phyloP scores from a whole-genome alignment of 2,113 vertebrate genomes.

The Phocoena sinus region DNA sequence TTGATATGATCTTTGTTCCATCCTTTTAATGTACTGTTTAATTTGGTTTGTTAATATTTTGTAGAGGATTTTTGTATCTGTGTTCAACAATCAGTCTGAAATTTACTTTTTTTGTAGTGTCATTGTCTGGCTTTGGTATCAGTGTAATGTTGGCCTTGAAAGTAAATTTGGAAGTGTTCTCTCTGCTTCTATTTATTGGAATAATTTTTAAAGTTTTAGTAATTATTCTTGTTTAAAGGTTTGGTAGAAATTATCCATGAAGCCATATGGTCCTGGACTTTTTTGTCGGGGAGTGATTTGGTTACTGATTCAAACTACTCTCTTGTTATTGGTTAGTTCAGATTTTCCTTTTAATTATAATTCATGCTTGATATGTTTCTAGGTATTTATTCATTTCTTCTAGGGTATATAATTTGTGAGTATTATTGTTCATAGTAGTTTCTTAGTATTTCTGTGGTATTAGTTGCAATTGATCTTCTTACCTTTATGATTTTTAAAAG shows the following conservation, averaged over 20 bases:
- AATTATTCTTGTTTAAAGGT: not conserved
- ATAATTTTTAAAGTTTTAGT: not conserved
- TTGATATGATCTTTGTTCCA: not conserved
- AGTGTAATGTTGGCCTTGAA: not conserved
- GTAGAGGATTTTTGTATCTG: not conserved
- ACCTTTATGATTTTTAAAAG: not conserved
- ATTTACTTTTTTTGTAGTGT: not conserved
- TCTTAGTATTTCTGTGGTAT: not conserved
- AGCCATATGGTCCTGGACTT: not conserved
- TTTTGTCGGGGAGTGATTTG: not conserved
- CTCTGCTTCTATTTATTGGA: not conserved
- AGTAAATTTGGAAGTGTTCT: not conserved
- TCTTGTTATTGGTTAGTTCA: not conserved
- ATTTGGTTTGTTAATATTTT: not conserved
- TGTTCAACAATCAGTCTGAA: not conserved
- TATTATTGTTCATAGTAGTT: not conserved
- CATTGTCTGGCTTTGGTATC: not conserved
- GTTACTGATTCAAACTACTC: not conserved
- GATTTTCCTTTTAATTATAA: not conserved
- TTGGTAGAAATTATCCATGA: not conserved
- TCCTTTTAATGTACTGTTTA: not conserved
- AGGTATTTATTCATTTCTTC: not conserved
- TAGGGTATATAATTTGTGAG: not conserved
- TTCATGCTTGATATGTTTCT: not conserved
- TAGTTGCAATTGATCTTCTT: not conserved